Conservation (phyloP, 2,888 invertebrate species). For the Ptilodon capucinus region DNA sequence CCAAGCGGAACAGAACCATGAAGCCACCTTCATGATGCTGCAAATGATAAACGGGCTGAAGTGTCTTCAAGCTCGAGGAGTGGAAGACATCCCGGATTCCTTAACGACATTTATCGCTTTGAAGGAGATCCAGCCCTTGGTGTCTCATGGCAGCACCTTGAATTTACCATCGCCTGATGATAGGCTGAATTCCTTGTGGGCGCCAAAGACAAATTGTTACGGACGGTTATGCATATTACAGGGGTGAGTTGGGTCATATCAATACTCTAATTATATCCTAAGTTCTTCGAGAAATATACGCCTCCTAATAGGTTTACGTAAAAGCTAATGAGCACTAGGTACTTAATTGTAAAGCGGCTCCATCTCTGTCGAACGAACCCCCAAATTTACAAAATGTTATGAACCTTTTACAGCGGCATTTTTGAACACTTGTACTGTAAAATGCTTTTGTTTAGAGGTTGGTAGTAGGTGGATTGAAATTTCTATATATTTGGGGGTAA, state of each 20-base stretch:
- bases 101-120: constrained; percentile 88
- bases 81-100: constrained; percentile 89
- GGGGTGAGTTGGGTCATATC: constrained; percentile 78
- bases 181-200: constrained; percentile 68
- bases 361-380: too few species aligned
- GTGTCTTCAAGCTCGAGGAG: constrained; percentile 90
- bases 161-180: constrained; percentile 61
- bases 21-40: constrained; percentile 89
- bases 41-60: constrained; percentile 92
- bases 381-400: too few species aligned
- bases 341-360: too few species aligned
- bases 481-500: too few species aligned
- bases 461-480: too few species aligned
- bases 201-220: constrained; percentile 75
- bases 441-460: too few species aligned
- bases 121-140: constrained; percentile 73
- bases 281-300: too few species aligned
- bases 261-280: too few species aligned
- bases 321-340: too few species aligned
- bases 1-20: constrained; percentile 81
- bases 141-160: constrained; percentile 50
- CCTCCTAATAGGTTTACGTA: too few species aligned
- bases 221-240: constrained; percentile 89
- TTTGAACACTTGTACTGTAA: too few species aligned
- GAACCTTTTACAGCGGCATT: too few species aligned